These are phyloP conservation scores for Rhopilema esculentum DNA, from an alignment of 30 jellyfish, hydroid and myxozoan species.

Conservation along the genomic window DNA sequence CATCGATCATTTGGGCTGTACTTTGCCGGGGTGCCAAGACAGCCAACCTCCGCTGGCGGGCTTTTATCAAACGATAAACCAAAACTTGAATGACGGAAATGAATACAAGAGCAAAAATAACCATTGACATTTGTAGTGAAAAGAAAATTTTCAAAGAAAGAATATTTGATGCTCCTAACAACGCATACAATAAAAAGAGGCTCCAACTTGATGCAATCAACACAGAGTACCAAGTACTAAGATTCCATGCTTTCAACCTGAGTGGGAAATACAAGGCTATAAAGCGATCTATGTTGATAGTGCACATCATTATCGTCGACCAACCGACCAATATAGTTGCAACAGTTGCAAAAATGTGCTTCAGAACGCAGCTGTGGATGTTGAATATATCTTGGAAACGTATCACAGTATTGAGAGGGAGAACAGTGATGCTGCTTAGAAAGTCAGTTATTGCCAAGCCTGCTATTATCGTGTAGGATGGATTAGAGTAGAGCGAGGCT, in stretches of 20 bases:
- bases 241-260: background rate
- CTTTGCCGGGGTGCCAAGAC: background rate
- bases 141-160: background rate
- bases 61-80: background rate
- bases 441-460: background rate
- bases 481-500: background rate
- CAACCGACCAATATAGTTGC: background rate
- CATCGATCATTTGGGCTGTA: background rate
- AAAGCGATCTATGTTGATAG: background rate
- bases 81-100: background rate
- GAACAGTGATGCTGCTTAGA: background rate
- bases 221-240: background rate
- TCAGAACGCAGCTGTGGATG: background rate
- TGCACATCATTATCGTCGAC: background rate
- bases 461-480: background rate
- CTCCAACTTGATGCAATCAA: background rate
- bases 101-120: background rate
- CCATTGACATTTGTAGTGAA: background rate
- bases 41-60: background rate
- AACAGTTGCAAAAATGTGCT: background rate
- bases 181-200: background rate
- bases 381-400: background rate
- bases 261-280: background rate
- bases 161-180: background rate
- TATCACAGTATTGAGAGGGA: background rate